Percentiles rank a stretch among this genome's conserved stretches.
Evolutionary conservation across 2,113 vertebrate genomes (phyloP).

Genomic region (Ophiodon elongatus): DNA sequence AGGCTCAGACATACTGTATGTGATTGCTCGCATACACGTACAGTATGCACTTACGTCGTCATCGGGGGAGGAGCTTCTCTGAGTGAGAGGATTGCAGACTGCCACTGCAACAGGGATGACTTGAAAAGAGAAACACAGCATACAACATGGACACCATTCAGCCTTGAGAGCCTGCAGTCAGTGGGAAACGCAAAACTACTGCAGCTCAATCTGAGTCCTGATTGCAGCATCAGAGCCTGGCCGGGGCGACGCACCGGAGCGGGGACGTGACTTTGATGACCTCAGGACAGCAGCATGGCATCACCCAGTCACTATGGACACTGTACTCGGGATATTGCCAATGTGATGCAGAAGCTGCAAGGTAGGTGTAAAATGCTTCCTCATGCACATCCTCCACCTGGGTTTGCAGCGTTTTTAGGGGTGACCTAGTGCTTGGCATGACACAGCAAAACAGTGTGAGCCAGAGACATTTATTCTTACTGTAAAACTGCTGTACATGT

Average conservation of each 20-base stretch:
- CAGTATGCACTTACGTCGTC: conserved; percentile 69
- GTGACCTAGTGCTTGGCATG: conserved; percentile 77
- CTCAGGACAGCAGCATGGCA: conserved; percentile 85
- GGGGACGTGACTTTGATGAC: conserved; percentile 45
- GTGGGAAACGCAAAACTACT: conserved; percentile 40
- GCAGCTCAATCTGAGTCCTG: conserved; percentile 34
- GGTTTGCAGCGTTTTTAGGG: conserved; percentile 74
- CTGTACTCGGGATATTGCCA: conserved; percentile 89
- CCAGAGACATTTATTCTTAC: conserved; percentile 25
- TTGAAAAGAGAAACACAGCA: conserved; percentile 47
- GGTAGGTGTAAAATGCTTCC: conserved; percentile 87
- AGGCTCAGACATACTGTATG: conserved; percentile 38
- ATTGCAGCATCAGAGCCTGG: conserved; percentile 39
- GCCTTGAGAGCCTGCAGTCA: conserved; percentile 37
- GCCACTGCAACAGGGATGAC: conserved; percentile 68
- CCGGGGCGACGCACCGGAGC: conserved; percentile 45
- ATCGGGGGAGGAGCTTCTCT: conserved; percentile 69
- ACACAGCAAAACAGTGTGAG: conserved; percentile 71
- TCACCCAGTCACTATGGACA: conserved; percentile 84
- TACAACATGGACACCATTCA: conserved; percentile 41
- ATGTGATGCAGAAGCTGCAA: conserved; percentile 97
- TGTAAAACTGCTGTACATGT: conserved; percentile 4
- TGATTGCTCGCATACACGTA: conserved; percentile 43
- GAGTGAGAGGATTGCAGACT: conserved; percentile 75
- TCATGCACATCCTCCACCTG: conserved; percentile 64